These are phyloP conservation scores for Sesia apiformis DNA, from an alignment of 2,888 invertebrate genomes.

Conservation along the genomic window DNA sequence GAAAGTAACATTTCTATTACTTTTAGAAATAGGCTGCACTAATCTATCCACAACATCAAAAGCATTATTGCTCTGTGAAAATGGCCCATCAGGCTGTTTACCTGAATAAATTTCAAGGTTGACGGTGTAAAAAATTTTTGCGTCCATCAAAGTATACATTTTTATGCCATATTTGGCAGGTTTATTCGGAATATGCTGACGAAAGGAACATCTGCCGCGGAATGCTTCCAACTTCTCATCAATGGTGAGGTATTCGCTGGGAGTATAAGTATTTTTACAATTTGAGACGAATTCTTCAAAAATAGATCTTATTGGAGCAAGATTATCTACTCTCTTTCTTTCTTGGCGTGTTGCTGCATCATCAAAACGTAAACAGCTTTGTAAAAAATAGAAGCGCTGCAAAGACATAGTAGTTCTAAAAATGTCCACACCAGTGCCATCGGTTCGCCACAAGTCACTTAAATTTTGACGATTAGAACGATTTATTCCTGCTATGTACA, in stretches of 20 bases:
- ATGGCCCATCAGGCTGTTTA: too few species aligned
- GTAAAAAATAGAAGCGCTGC: conserved; percentile 13
- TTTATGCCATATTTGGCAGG: too few species aligned
- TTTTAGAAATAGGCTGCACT: too few species aligned
- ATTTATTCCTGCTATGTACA: conserved; percentile 11
- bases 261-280: conserved; percentile 4
- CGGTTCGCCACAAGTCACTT: conserved; percentile 13
- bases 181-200: background rate
- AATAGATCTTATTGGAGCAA: conserved; percentile 5
- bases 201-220: background rate
- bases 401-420: conserved; percentile 15
- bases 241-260: background rate
- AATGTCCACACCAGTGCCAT: conserved; percentile 19
- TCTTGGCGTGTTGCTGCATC: conserved; percentile 11
- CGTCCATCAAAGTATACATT: too few species aligned
- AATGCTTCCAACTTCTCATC: background rate
- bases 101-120: too few species aligned
- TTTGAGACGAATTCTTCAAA: conserved; percentile 4
- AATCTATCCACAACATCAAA: too few species aligned
- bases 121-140: too few species aligned
- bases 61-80: too few species aligned
- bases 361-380: conserved; percentile 14
- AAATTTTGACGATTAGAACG: conserved; percentile 9
- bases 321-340: conserved; percentile 12
- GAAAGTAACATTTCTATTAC: too few species aligned